These are phyloP conservation scores for Brachyrhaphis roseni DNA, from an alignment of 2,797 vertebrate species.

Conservation along the genomic window DNA sequence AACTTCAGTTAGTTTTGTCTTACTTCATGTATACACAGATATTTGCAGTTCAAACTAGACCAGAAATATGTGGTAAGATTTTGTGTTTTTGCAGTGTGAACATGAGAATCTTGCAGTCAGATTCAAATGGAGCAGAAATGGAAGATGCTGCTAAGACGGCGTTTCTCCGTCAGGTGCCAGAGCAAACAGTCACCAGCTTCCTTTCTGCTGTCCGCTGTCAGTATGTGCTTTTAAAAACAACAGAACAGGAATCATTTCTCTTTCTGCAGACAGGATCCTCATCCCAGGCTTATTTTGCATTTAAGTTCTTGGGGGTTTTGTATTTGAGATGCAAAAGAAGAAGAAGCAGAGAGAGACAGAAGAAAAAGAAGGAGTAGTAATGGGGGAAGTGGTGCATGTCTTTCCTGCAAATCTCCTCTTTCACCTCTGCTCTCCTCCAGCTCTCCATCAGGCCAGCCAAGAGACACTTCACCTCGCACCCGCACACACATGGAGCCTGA, in stretches of 20 bases:
- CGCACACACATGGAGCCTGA: conserved; percentile 79
- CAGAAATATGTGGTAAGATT: no score
- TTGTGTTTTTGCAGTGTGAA: no score
- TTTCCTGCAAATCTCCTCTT: conserved; percentile 84
- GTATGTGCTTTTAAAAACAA: conserved; percentile 16
- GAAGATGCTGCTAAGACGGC: conserved; percentile 22
- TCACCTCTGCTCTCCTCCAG: conserved; percentile 80
- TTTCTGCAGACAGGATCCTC: conserved; percentile 36
- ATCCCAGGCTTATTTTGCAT: conserved; percentile 33
- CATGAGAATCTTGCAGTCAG: conserved; percentile 3
- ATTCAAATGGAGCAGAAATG: conserved; percentile 51
- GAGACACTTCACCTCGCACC: conserved; percentile 82
- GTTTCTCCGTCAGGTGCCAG: conserved; percentile 23
- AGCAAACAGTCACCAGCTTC: conserved; percentile 21
- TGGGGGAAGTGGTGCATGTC: conserved; percentile 85
- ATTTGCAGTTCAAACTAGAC: no score
- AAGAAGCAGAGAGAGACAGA: conserved; percentile 31
- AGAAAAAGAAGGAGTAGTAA: conserved; percentile 71
- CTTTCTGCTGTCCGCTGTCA: conserved; percentile 8
- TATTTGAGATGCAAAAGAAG: conserved; percentile 15
- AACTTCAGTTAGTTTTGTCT: no score
- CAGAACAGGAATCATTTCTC: conserved; percentile 20
- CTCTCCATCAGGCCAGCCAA: conserved; percentile 79
- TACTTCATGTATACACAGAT: no score
- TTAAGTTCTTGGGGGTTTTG: conserved; percentile 4